These are phyloP conservation scores for Meiosimyza platycephala DNA, from an alignment of 2,888 invertebrate species.

Conservation along the genomic window DNA sequence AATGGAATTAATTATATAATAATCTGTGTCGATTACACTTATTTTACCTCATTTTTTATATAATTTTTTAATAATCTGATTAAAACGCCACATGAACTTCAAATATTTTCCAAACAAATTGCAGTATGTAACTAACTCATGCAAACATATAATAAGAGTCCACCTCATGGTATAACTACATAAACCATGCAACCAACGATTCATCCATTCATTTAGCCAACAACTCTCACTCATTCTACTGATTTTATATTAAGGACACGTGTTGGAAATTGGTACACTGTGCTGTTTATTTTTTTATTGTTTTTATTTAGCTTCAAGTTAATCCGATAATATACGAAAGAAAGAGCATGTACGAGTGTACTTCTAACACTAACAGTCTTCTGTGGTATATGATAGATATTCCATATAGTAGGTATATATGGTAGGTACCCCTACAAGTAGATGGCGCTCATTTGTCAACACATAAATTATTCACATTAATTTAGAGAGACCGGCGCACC, in stretches of 20 bases:
- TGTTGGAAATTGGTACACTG: slow-evolving; percentile 9
- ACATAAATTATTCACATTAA: slow-evolving; percentile 12
- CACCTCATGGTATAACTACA: too few species aligned
- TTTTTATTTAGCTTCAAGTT: too few species aligned
- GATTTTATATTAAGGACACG: background rate
- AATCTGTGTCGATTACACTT: background rate
- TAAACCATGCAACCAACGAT: background rate
- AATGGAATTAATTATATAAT: background rate
- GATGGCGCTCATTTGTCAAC: slow-evolving; percentile 16
- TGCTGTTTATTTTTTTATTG: too few species aligned
- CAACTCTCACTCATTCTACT: background rate
- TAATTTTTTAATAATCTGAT: background rate
- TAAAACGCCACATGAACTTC: background rate
- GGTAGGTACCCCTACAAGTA: background rate
- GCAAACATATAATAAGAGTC: too few species aligned
- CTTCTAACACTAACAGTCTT: too few species aligned
- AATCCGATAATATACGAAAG: too few species aligned
- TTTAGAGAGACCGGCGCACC: slow-evolving; percentile 3
- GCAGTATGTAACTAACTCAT: background rate
- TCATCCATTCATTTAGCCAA: background rate
- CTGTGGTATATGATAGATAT: too few species aligned
- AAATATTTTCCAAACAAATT: slow-evolving; percentile 7
- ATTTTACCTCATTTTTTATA: background rate
- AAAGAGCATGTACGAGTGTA: too few species aligned
- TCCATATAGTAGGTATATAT: background rate